Base-by-base conservation (phyloP, 2,888 invertebrate species). In the Cistogaster globosa region DNA sequence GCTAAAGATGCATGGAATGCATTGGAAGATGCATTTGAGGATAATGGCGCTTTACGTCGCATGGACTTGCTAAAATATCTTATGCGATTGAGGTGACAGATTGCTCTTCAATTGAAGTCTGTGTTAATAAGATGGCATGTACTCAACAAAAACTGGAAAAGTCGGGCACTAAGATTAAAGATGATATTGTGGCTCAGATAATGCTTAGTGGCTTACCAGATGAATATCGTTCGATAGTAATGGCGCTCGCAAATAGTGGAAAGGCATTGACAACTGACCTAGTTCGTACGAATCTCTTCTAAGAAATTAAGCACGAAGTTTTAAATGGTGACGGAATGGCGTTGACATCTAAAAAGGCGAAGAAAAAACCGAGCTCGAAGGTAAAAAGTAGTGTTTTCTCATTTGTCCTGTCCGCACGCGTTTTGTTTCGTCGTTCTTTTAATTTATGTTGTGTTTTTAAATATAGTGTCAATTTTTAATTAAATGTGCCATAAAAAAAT, bases 21-120 rank as follows among this genome's bases (percentile, higher is more conserved):
- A n/a, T n/a, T n/a, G n/a, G n/a, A n/a, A n/a, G n/a, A n/a, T 72
- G 83, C 67, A 65, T 83, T 63, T 63, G 79, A 80, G 65, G 79
- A 80, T 45, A 84, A 80, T 45, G 79, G 84, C 45, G 80, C 80
- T 14, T 80, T 84, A 48, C 75, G 80, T 71, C 80, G 80, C 58
- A 80, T 84, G 76, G 84, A 84, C 71, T 76, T 84, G 45, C 45
- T 84, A 58, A 84, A 80, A 55, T 80, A 80, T 51, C 67, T 80
- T 48, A 78, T 83, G 78, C 67, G 57, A 38, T 42, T 57, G 57
- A 42, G 42, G 8, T 42, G 42, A 42, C 42, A 42, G 42, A 42
- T 11, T 42, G 42, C 7, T 42, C 42, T 42, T 42, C 42, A 42
- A 42, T 42, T 0, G 22, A 55, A 55, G 55, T 22, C 55, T 55